A percentile compares a stretch with the other conserved stretches of the same genome.
Conservation (phyloP, 1,140 invertebrate species). For the Meloidogyne hapla region DNA sequence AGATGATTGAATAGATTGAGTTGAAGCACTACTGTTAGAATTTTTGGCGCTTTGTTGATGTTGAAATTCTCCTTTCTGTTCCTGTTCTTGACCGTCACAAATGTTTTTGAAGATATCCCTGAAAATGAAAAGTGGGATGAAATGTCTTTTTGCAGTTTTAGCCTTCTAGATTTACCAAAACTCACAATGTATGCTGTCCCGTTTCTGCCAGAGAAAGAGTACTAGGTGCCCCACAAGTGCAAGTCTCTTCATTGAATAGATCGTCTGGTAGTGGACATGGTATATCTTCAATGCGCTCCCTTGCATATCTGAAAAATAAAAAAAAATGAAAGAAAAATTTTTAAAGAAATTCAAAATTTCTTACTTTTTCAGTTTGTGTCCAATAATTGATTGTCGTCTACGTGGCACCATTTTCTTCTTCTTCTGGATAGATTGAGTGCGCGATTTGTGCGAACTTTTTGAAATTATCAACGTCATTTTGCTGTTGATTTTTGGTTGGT, state of each 20-base stretch:
- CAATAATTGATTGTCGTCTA: background rate
- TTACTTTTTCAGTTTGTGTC: background rate
- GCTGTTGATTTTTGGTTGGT: background rate
- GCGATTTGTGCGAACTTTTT: background rate
- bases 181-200: background rate
- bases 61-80: background rate
- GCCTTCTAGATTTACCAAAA: background rate
- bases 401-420: background rate
- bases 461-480: background rate
- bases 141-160: background rate
- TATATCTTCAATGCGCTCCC: background rate
- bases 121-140: background rate
- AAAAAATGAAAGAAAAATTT: too few species aligned
- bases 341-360: background rate
- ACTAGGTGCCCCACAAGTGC: background rate
- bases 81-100: background rate
- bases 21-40: slow-evolving; percentile 1
- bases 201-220: background rate
- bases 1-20: slow-evolving; percentile 5
- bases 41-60: background rate
- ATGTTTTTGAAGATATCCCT: background rate
- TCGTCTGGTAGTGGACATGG: background rate
- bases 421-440: background rate
- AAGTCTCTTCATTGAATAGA: background rate
- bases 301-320: background rate